Evolutionary conservation across 2,113 vertebrate genomes (phyloP).

Genomic region (Hucho hucho): DNA sequence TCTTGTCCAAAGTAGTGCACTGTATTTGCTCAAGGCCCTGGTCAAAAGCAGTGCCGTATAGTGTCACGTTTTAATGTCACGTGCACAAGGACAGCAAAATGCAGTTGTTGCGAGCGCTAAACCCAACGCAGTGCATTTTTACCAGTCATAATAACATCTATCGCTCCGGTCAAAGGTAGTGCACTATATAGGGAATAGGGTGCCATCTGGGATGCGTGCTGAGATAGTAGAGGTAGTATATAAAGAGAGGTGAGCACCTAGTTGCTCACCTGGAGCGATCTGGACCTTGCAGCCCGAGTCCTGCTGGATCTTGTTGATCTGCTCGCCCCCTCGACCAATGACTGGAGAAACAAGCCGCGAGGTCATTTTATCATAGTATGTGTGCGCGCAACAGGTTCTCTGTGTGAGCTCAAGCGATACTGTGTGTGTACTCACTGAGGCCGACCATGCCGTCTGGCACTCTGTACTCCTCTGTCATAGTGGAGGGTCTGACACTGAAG

Average conservation of each 20-base stretch:
- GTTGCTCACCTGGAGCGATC: slow-evolving; percentile 85
- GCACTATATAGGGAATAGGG: not conserved
- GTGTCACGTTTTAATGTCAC: too few species aligned
- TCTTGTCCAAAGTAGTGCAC: too few species aligned
- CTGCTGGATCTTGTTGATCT: slow-evolving; percentile 95
- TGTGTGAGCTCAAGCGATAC: not conserved
- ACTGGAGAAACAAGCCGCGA: slow-evolving; percentile 66
- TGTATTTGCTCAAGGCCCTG: too few species aligned
- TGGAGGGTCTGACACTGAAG: slow-evolving; percentile 69
- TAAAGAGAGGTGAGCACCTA: not conserved
- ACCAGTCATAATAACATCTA: too few species aligned
- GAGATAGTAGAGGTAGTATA: too few species aligned
- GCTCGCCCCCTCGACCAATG: slow-evolving; percentile 91
- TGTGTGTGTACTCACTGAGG: slow-evolving; percentile 82
- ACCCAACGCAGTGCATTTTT: too few species aligned
- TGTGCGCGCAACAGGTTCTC: not conserved
- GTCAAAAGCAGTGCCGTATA: too few species aligned
- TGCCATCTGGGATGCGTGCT: too few species aligned
- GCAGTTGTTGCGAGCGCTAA: too few species aligned
- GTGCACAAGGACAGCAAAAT: too few species aligned
- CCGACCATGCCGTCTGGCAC: slow-evolving; percentile 94
- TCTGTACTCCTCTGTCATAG: slow-evolving; percentile 85
- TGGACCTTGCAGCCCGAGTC: slow-evolving; percentile 96
- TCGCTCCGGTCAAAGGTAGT: too few species aligned
- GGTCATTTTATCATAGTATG: slow-evolving; percentile 4